Percentiles rank a stretch among this genome's conserved stretches.
These are phyloP conservation scores for Noctilio leporinus DNA, from an alignment of 2,113 vertebrate species.

Conservation along the genomic window DNA sequence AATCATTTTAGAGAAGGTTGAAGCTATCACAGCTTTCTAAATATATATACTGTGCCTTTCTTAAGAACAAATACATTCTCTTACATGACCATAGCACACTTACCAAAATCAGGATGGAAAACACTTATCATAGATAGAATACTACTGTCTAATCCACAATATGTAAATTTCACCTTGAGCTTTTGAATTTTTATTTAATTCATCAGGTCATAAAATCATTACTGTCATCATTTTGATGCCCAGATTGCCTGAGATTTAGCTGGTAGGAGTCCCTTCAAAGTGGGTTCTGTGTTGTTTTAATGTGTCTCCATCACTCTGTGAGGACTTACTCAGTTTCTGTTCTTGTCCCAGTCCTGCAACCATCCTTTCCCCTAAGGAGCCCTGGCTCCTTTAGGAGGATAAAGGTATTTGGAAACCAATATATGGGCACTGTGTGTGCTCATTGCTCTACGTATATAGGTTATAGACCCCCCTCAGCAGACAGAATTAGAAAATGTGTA, in stretches of 20 bases:
- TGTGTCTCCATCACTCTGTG: background rate
- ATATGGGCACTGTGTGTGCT: background rate
- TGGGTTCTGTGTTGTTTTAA: background rate
- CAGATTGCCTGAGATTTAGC: background rate
- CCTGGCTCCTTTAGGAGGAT: background rate
- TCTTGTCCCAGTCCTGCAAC: background rate
- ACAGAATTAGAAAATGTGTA: background rate
- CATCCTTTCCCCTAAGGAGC: background rate
- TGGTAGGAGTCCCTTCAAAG: background rate
- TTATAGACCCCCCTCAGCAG: background rate
- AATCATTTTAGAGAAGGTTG: background rate
- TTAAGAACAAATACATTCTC: background rate
- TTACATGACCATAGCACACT: background rate
- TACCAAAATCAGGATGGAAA: background rate
- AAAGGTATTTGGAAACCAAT: background rate
- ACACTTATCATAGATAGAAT: background rate
- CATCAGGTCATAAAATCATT: background rate
- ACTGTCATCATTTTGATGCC: background rate
- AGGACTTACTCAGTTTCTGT: background rate
- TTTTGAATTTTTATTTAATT: slow-evolving; percentile 24
- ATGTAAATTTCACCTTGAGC: background rate
- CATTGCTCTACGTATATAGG: background rate
- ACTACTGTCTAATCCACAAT: background rate
- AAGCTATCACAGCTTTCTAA: background rate
- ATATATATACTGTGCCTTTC: background rate